These are phyloP conservation scores for Amphiura filiformis DNA, from an alignment of 35 echinoderm and acorn worm species.

Conservation along the genomic window DNA sequence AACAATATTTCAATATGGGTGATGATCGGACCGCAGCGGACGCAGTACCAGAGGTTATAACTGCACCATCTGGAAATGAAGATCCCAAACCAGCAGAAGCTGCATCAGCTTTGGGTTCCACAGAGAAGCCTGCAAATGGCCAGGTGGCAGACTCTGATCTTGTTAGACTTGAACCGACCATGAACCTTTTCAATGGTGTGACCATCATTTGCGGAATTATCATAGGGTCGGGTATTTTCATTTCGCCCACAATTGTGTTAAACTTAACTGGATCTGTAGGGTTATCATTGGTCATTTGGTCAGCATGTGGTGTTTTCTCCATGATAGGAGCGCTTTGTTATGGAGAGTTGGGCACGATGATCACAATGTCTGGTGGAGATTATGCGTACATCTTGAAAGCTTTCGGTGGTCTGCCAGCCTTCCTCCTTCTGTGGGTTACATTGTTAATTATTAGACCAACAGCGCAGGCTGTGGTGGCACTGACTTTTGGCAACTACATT, in stretches of 20 bases:
- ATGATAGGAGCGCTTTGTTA: slow-evolving; percentile 95
- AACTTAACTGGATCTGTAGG: slow-evolving; percentile 68
- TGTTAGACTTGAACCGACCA: slow-evolving; percentile 71
- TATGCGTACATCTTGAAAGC: slow-evolving; percentile 90
- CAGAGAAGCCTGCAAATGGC: too few relatives aligned
- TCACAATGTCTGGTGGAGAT: slow-evolving; percentile 96
- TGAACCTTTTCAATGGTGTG: slow-evolving; percentile 83
- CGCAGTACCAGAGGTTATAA: neutral
- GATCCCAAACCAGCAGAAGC: neutral
- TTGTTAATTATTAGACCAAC: slow-evolving; percentile 86
- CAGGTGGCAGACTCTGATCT: slow-evolving; percentile 58
- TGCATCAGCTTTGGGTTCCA: too few relatives aligned
- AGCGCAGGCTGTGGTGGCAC: slow-evolving; percentile 87
- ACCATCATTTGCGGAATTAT: slow-evolving; percentile 97
- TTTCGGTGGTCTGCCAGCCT: slow-evolving; percentile 77
- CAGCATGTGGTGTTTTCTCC: slow-evolving; percentile 84
- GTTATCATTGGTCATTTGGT: slow-evolving; percentile 72
- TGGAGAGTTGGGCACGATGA: slow-evolving; percentile 93
- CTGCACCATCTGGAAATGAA: neutral
- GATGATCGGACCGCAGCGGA: neutral
- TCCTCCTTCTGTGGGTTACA: slow-evolving; percentile 92
- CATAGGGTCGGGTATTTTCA: slow-evolving; percentile 98
- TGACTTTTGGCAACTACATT: slow-evolving; percentile 89
- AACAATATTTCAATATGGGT: neutral
- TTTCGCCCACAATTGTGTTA: slow-evolving; percentile 77